A percentile compares a stretch with the other conserved stretches of the same genome.
Evolutionary conservation across 1,140 invertebrate genomes (phyloP).

Genomic region (Andricus grossulariae): DNA sequence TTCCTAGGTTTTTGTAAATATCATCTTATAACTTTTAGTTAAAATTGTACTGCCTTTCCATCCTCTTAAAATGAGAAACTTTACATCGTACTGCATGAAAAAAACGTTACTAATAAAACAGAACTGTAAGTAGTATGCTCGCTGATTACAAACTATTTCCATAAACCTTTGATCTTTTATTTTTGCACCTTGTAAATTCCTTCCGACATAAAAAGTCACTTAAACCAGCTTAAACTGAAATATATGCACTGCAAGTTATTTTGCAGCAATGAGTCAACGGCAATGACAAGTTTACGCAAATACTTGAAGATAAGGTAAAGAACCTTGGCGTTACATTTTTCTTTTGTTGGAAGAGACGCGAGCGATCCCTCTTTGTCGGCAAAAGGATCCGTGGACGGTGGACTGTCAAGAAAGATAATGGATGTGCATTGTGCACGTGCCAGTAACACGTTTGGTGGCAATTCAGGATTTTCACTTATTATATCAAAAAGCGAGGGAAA

Average conservation of each 20-base stretch:
- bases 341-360: background rate
- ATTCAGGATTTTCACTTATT: constrained; percentile 1
- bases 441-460: constrained; percentile 11
- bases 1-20: too few relatives aligned
- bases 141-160: too few relatives aligned
- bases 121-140: too few relatives aligned
- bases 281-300: background rate
- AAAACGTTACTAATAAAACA: too few relatives aligned
- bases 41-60: too few relatives aligned
- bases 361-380: constrained; percentile 23
- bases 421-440: constrained; percentile 27
- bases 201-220: background rate
- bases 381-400: background rate
- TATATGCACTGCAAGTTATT: background rate
- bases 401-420: constrained; percentile 24
- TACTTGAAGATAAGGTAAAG: constrained; percentile 2
- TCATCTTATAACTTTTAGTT: too few relatives aligned
- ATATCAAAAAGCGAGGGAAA: constrained; percentile 12
- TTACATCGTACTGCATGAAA: too few relatives aligned
- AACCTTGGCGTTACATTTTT: constrained; percentile 21
- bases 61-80: too few relatives aligned
- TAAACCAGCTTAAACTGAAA: background rate
- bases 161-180: too few relatives aligned
- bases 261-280: background rate
- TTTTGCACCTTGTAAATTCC: too few relatives aligned